A percentile compares a stretch with the other conserved stretches of the same genome.
These are phyloP conservation scores for Antrozous pallidus DNA, from an alignment of 2,797 vertebrate species.

Conservation along the genomic window DNA sequence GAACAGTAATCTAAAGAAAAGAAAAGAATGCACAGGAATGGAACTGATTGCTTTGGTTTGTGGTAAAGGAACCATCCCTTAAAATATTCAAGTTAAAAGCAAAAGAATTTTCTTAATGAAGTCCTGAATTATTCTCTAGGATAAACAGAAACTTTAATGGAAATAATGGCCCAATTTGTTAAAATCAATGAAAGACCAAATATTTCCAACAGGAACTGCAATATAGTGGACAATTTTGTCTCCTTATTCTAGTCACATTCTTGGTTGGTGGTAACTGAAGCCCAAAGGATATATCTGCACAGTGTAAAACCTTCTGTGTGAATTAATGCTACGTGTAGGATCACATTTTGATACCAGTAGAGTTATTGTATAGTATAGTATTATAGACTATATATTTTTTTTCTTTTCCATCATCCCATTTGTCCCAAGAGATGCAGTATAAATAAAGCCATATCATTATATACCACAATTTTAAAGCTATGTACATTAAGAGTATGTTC, in stretches of 20 bases:
- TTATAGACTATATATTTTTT: conserved; percentile 23
- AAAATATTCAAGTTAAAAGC: conserved; percentile 33
- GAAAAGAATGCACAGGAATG: conserved; percentile 45
- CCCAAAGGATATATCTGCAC: background rate
- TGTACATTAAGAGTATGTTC: background rate
- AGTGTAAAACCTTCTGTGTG: background rate
- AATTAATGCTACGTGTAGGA: background rate
- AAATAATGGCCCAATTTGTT: conserved; percentile 47
- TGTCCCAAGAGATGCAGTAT: background rate
- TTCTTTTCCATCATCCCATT: background rate
- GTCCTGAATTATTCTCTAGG: background rate
- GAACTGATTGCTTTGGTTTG: conserved; percentile 53
- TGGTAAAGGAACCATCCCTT: conserved; percentile 19
- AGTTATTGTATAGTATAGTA: background rate
- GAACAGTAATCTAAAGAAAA: conserved; percentile 62
- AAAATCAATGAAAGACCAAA: conserved; percentile 54
- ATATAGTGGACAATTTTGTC: background rate
- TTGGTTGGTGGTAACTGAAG: conserved; percentile 21
- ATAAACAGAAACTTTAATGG: conserved; percentile 57
- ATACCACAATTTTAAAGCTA: background rate
- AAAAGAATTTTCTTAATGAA: conserved; percentile 47
- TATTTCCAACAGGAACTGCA: conserved; percentile 26
- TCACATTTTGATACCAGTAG: background rate
- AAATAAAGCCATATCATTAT: background rate
- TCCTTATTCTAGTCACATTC: conserved; percentile 36